phyloP scores from a whole-genome alignment of 1,140 invertebrate species.

The Vollenhovia emeryi region DNA sequence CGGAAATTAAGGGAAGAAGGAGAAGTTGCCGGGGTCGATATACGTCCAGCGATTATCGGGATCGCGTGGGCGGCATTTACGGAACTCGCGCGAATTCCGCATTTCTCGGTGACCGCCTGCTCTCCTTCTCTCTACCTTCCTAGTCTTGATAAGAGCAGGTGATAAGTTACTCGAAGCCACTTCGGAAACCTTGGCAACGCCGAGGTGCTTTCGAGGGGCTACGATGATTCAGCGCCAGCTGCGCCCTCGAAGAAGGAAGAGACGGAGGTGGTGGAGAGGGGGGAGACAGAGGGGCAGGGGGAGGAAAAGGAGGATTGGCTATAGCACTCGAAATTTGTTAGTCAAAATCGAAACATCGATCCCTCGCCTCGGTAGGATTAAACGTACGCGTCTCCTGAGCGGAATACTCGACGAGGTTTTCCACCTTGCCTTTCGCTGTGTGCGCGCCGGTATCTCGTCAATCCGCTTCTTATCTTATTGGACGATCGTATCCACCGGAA shows the following conservation, averaged over 20 bases:
- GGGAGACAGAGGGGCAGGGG: no score
- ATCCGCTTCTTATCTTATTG: slow-evolving; percentile 35
- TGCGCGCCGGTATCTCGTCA: slow-evolving; percentile 15
- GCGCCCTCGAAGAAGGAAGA: slow-evolving; percentile 46
- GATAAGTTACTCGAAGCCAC: slow-evolving; percentile 68
- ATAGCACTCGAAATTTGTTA: slow-evolving; percentile 71
- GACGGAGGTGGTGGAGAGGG: no score
- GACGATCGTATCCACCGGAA: slow-evolving; percentile 46
- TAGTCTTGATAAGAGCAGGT: slow-evolving; percentile 60
- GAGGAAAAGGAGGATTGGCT: not conserved
- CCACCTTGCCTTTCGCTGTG: not conserved
- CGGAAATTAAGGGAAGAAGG: slow-evolving; percentile 34
- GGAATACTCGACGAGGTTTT: slow-evolving; percentile 30
- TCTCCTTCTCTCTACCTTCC: slow-evolving; percentile 2
- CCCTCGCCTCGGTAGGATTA: slow-evolving; percentile 16
- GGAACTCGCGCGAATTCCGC: slow-evolving; percentile 45
- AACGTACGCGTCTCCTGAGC: not conserved
- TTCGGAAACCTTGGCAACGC: slow-evolving; percentile 70
- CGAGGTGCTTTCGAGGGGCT: slow-evolving; percentile 35
- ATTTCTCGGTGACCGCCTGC: slow-evolving; percentile 15
- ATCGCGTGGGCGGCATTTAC: not conserved
- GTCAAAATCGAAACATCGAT: slow-evolving; percentile 64
- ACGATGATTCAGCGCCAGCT: slow-evolving; percentile 79
- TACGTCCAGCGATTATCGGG: slow-evolving; percentile 42
- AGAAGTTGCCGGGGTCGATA: slow-evolving; percentile 6